Evolutionary conservation across 2,888 invertebrate species (phyloP).

Genomic region (Strigamia maritima): DNA sequence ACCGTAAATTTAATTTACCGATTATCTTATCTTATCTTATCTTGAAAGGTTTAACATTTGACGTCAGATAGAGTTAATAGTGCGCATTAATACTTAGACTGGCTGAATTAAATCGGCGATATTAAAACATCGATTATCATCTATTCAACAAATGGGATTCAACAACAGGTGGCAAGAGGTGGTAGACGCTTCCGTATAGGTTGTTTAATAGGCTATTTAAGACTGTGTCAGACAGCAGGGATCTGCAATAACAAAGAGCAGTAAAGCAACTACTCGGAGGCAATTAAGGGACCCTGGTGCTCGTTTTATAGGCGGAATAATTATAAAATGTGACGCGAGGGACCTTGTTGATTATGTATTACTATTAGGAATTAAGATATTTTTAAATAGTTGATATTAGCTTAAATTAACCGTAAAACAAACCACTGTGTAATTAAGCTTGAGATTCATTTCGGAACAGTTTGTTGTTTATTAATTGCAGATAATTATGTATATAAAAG

Average conservation of each 20-base stretch:
- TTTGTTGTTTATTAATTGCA: not conserved
- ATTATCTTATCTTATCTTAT: no score
- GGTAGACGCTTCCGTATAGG: not conserved
- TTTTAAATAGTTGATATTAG: no score
- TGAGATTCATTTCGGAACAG: no score
- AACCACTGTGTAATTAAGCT: no score
- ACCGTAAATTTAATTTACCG: no score
- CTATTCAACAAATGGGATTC: not conserved
- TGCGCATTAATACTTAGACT: not conserved
- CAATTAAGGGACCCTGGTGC: not conserved
- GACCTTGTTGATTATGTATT: not conserved
- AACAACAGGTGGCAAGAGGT: constrained; percentile 11
- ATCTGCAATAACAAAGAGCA: constrained; percentile 19
- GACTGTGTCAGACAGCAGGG: not conserved
- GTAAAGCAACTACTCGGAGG: not conserved
- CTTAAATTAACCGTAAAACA: no score
- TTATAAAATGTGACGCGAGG: not conserved
- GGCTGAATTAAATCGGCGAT: not conserved
- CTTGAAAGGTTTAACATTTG: no score
- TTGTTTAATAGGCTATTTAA: constrained; percentile 18
- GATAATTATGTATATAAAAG: no score
- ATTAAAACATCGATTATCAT: not conserved
- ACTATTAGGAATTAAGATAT: no score
- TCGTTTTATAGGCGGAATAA: not conserved
- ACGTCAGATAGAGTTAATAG: not conserved